phyloP scores from a whole-genome alignment of 2,888 invertebrate genomes.

The Xiphydria camelus region DNA sequence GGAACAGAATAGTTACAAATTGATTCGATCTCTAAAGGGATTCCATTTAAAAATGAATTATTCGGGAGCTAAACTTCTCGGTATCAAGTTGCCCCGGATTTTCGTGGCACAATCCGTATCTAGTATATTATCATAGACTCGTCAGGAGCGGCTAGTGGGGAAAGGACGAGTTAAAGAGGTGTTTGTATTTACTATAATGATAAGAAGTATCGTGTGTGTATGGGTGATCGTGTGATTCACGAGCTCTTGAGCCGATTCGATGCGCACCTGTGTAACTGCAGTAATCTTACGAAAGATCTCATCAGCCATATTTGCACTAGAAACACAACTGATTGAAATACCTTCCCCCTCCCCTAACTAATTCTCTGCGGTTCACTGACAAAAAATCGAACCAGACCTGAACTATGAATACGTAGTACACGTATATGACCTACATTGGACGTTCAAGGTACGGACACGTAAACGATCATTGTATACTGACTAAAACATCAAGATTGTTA shows the following conservation, averaged over 20 bases:
- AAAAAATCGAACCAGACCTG: constrained; percentile 2
- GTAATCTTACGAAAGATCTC: constrained; percentile 16
- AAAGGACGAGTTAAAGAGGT: background rate
- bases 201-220: too few relatives aligned
- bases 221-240: background rate
- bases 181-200: background rate
- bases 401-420: constrained; percentile 13
- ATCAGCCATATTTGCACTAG: constrained; percentile 30
- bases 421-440: constrained; percentile 12
- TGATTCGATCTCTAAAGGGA: too few relatives aligned
- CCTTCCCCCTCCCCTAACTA: constrained; percentile 25
- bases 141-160: background rate
- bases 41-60: too few relatives aligned
- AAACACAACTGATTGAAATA: constrained; percentile 18
- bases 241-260: constrained; percentile 12
- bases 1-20: too few relatives aligned
- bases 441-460: constrained; percentile 37
- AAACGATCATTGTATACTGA: constrained; percentile 47
- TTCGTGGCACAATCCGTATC: too few relatives aligned
- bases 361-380: background rate
- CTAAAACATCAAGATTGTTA: constrained; percentile 51
- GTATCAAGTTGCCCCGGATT: too few relatives aligned
- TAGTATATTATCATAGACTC: too few relatives aligned
- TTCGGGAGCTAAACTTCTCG: too few relatives aligned
- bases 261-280: constrained; percentile 29